Conservation (phyloP, 2,888 invertebrate species). For the Eristalis pertinax region DNA sequence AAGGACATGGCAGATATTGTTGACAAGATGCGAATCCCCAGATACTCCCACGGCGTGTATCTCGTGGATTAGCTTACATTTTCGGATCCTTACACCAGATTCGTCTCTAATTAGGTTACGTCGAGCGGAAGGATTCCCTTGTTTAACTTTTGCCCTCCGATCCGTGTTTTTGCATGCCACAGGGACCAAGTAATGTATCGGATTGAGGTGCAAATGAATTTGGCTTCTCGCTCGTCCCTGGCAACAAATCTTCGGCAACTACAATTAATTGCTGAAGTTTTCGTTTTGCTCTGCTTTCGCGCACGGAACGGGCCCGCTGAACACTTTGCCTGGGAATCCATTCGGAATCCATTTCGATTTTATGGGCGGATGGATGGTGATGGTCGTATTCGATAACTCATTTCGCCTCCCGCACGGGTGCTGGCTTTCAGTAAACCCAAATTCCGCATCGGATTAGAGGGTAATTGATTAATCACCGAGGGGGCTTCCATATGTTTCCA, state of each 20-base stretch:
- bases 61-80: conserved; percentile 6
- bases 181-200: conserved; percentile 14
- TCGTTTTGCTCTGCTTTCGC: neutral
- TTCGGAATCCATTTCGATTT: neutral
- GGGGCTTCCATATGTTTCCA: neutral
- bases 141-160: neutral
- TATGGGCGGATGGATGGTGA: neutral
- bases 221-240: neutral
- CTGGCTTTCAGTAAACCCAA: conserved; percentile 3
- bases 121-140: neutral
- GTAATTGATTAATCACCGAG: conserved; percentile 50
- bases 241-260: neutral
- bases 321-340: conserved; percentile 1
- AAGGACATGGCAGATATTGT: conserved; percentile 7
- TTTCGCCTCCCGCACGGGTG: neutral
- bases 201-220: conserved; percentile 28
- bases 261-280: conserved; percentile 38
- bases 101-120: conserved; percentile 11
- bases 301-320: neutral
- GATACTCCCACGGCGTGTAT: neutral
- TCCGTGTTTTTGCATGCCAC: neutral
- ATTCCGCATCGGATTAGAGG: conserved; percentile 18
- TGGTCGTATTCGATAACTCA: neutral
- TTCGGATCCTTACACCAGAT: neutral
- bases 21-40: neutral